These are phyloP conservation scores for Symphodus melops DNA, from an alignment of 2,113 vertebrate species.

Conservation along the genomic window DNA sequence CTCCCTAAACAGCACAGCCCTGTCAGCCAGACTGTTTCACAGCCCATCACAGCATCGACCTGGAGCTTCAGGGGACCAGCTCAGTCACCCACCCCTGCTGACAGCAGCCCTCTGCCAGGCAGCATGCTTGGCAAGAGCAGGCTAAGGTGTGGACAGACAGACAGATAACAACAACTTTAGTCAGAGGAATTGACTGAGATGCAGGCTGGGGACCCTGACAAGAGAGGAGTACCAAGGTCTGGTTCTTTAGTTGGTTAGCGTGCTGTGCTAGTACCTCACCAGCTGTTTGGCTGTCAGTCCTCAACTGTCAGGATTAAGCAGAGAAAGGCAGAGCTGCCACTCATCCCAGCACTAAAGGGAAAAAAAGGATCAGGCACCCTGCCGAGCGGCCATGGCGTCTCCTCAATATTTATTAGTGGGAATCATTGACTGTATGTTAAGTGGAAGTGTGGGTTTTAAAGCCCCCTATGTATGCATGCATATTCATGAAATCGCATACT, in stretches of 20 bases:
- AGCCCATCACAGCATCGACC: constrained; percentile 74
- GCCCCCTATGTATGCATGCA: constrained; percentile 19
- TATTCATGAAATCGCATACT: constrained; percentile 33
- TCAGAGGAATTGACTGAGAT: constrained; percentile 54
- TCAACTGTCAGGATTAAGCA: constrained; percentile 66
- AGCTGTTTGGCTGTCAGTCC: constrained; percentile 79
- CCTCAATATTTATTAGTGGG: constrained; percentile 60
- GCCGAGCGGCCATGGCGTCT: constrained; percentile 25
- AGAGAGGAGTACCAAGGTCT: constrained; percentile 48
- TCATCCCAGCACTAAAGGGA: constrained; percentile 43
- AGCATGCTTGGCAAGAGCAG: constrained; percentile 58
- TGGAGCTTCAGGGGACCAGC: constrained; percentile 61
- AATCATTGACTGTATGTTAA: constrained; percentile 32
- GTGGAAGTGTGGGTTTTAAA: constrained; percentile 14
- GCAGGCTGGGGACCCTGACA: constrained; percentile 48
- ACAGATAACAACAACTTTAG: constrained; percentile 62
- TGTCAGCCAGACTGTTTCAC: constrained; percentile 75
- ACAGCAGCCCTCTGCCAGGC: constrained; percentile 69
- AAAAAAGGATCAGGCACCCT: constrained; percentile 40
- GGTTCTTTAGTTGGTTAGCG: constrained; percentile 55
- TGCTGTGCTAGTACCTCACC: constrained; percentile 63
- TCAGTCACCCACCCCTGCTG: constrained; percentile 60
- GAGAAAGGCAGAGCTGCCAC: constrained; percentile 59
- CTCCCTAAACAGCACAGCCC: constrained; percentile 70
- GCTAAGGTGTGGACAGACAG: constrained; percentile 55